Conservation (phyloP, 2,888 invertebrate species). For the Philopedon plagiatum region DNA sequence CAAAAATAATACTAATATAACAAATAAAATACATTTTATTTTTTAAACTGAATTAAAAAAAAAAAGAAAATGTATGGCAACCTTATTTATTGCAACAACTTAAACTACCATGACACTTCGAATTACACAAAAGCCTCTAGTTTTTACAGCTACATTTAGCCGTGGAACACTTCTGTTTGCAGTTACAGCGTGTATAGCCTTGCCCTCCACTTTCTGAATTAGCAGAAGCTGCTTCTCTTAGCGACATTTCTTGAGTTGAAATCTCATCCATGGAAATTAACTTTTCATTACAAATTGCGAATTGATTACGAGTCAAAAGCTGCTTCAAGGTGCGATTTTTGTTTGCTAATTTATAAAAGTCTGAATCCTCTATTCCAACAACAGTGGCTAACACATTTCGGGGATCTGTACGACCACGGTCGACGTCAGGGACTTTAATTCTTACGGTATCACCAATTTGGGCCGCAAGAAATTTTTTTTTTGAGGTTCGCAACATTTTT, state of each 20-base stretch:
- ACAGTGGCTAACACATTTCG: conserved; percentile 12
- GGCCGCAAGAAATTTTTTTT: conserved; percentile 15
- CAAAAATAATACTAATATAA: too few species aligned
- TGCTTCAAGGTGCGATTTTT: conserved; percentile 21
- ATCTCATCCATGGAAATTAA: not conserved
- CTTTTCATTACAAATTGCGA: conserved; percentile 24
- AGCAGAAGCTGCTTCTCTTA: conserved; percentile 7
- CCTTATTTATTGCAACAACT: too few species aligned
- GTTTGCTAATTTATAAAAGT: conserved; percentile 39
- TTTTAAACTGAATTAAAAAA: too few species aligned
- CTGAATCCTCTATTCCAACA: conserved; percentile 25
- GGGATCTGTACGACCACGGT: too few species aligned
- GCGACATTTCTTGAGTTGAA: too few species aligned
- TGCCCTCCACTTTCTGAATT: conserved; percentile 8
- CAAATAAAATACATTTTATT: too few species aligned
- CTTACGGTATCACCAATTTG: conserved; percentile 22
- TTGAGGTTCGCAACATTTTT: conserved; percentile 22
- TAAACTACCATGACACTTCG: conserved; percentile 2
- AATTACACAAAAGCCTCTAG: not conserved
- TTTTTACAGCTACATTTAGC: not conserved
- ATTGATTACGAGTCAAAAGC: conserved; percentile 22
- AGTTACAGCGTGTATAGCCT: conserved; percentile 4
- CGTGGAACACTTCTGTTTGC: conserved; percentile 12
- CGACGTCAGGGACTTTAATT: conserved; percentile 15
- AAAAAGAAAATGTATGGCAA: too few species aligned